phyloP scores from a whole-genome alignment of 2,797 vertebrate species.

The Masticophis lateralis region DNA sequence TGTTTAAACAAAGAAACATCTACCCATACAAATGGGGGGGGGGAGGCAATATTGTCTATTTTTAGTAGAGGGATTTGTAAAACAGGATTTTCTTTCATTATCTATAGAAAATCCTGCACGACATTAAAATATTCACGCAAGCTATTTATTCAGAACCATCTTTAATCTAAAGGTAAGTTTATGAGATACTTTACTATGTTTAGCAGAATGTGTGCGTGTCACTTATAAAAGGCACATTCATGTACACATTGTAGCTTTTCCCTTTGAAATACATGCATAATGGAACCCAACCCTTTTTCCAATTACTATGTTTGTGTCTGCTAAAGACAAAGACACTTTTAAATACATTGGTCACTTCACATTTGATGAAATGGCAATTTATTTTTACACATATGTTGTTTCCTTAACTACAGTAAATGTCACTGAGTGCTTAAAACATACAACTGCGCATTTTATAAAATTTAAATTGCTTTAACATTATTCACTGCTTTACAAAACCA shows the following conservation, averaged over 20 bases:
- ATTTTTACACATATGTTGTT: background rate
- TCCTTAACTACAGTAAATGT: background rate
- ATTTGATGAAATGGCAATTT: background rate
- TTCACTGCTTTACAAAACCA: background rate
- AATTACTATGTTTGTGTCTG: background rate
- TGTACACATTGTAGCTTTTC: background rate
- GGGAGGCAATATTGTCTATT: background rate
- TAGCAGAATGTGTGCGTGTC: background rate
- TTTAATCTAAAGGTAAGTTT: background rate
- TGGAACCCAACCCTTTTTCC: background rate
- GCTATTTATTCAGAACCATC: background rate
- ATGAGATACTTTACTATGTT: background rate
- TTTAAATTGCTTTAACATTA: background rate
- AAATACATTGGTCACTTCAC: background rate
- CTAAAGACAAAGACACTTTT: background rate
- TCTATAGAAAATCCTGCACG: background rate
- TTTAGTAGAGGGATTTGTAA: background rate
- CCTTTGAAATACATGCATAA: background rate
- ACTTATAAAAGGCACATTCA: background rate
- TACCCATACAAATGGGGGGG: background rate
- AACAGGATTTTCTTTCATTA: background rate
- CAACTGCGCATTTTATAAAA: background rate
- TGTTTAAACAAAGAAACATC: slow-evolving; percentile 9
- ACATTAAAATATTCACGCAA: background rate
- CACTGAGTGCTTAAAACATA: background rate